Base-by-base conservation (phyloP, 2,888 invertebrate genomes). In the Lordiphosa fenestrarum region DNA sequence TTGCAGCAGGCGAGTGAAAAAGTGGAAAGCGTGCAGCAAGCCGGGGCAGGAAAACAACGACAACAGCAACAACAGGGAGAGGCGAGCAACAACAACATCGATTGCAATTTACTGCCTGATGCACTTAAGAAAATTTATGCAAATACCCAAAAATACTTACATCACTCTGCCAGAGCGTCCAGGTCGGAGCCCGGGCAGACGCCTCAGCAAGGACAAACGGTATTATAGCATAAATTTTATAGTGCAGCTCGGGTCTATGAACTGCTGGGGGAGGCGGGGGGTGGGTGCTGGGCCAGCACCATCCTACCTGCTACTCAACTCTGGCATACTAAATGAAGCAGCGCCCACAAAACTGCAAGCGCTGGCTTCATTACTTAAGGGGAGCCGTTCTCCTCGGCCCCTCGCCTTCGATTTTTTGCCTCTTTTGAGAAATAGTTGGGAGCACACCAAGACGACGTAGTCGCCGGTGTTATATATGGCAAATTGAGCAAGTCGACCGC, bases 91-190 rank as follows among this genome's bases (percentile, higher is more conserved):
- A 77, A 74, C 77, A 81, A 81, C 84, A 74, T 84, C 86, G 77
- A 84, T 86, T 81, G 86, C 85, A 85, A 85, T 81, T 85, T 81
- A 86, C 87, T 86, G 84, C 85, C 77, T 86, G 85, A 86, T 87
- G 86, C 86, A 86, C 87, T 86, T 87, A 87, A 80, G 86, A 83
- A 86, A 87, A 86, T 87, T 87, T 86, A 86, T 86, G 86, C 86
- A 86, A 86, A 86, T 86, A 85, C 88, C 87, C 80, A 85, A 84
- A 87, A 86, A 86, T 84, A 81, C 85, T 86, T 86, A 80, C 82
- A 74, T 84, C 66, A 84, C 80, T 76, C 75, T 70, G 58, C 68
- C 61, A 15, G n/a, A 10, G 35, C 25, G 41, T 35, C 30, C 30
- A 12, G 25, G 37, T 19, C 9, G 41, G 67, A 49, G 56, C 42